Evolutionary conservation across 2,113 vertebrate species (phyloP), one percentile per base, ranked within the genome.

Genomic region (Oceanites oceanicus): DNA sequence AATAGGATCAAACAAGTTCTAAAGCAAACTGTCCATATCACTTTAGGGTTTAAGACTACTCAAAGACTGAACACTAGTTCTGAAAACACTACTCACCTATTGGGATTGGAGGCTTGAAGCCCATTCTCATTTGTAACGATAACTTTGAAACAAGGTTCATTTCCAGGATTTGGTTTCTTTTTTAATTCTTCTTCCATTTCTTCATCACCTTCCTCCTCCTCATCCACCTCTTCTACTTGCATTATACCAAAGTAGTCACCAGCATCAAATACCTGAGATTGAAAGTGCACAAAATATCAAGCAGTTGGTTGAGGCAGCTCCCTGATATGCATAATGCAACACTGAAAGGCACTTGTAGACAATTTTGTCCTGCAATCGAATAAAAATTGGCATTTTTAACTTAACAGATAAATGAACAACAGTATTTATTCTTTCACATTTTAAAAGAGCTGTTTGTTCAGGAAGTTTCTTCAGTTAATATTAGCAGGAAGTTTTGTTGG

Each of bases 241-340:
- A 99, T 99, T 82, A 99, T 99, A n/a, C 99, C 99, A 6, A 99
- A 99, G 92, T 99, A 98, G 29, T 99, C 99, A 16, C 99, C 99
- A 1, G 99, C 99, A 95, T 99, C 99, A 81, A 99, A 99, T 8
- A 99, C 96, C 99, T 99, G 88, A n/a, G 55, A 90, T 34, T 3
- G 71, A 56, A 91, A 86, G 29, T 8, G 16, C 16, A 89, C 7
- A 88, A 56, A 79, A 40, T 5, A 38, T 15, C 13, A 67, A 40
- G 23, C n/a, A 74, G 17, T 3, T 34, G 49, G 15, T 30, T 59
- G 38, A 90, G 23, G n/a, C 7, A 55, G 15, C 9, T 68, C n/a
- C 22, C 22, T 5, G 20, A 36, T 2, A 55, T 1, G 26, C 13
- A 15, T 1, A 53, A 38, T 2, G 4, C 10, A 27, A 68, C 18